phyloP scores from a whole-genome alignment of 2,797 vertebrate species.

The Myotis planiceps region DNA sequence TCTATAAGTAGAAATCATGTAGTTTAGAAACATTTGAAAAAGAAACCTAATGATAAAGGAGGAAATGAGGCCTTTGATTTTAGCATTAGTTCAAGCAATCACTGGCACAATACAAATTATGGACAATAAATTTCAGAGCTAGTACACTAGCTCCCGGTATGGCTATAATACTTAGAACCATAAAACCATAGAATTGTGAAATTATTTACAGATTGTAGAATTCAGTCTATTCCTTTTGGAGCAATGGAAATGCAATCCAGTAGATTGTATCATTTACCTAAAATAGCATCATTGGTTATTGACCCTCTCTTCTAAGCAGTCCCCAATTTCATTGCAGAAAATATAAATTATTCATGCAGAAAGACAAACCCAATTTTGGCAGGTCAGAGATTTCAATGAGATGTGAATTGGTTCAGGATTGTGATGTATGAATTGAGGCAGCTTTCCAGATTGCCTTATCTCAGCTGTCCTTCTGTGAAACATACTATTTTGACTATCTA shows the following conservation, averaged over 20 bases:
- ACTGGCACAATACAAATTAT: not conserved
- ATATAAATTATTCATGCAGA: conserved; percentile 70
- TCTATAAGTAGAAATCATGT: not conserved
- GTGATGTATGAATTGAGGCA: conserved; percentile 73
- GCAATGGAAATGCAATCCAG: not conserved
- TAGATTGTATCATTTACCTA: conserved; percentile 61
- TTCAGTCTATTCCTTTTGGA: not conserved
- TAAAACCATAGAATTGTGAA: conserved; percentile 51
- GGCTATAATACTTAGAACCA: conserved; percentile 10
- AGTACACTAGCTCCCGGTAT: not conserved
- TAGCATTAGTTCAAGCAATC: conserved; percentile 11
- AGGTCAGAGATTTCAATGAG: conserved; percentile 66
- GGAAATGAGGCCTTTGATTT: not conserved
- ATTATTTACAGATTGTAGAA: conserved; percentile 38
- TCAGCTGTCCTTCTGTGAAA: conserved; percentile 57
- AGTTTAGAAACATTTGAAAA: not conserved
- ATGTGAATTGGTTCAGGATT: conserved; percentile 58
- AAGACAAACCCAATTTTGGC: conserved; percentile 69
- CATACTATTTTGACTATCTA: not conserved
- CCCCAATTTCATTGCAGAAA: conserved; percentile 58
- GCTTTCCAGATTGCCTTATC: conserved; percentile 64
- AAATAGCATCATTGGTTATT: conserved; percentile 63
- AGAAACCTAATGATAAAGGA: not conserved
- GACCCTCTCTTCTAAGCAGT: conserved; percentile 47
- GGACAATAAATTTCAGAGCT: conserved; percentile 11